phyloP scores from a whole-genome alignment of 2,888 invertebrate genomes.

The Leptinotarsa rubiginosa region DNA sequence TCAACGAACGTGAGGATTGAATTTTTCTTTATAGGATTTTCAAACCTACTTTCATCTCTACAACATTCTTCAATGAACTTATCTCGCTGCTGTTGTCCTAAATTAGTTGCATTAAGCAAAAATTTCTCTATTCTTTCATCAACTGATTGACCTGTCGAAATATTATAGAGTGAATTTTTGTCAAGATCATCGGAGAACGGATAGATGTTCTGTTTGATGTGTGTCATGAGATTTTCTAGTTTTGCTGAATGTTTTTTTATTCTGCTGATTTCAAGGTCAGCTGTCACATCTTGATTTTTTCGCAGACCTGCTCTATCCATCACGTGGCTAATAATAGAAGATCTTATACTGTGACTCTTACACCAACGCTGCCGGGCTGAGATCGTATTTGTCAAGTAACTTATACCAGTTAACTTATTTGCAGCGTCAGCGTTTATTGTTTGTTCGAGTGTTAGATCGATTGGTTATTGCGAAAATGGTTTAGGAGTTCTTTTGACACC shows the following conservation, averaged over 20 bases:
- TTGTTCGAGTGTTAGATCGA: conserved; percentile 47
- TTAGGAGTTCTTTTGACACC: conserved; percentile 41
- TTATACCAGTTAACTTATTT: conserved; percentile 47
- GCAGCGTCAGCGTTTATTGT: conserved; percentile 54
- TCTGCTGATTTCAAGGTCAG: conserved; percentile 37
- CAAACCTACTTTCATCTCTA: conserved; percentile 19
- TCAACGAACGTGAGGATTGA: conserved; percentile 21
- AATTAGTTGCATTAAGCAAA: conserved; percentile 20
- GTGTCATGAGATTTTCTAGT: conserved; percentile 26
- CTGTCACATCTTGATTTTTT: conserved; percentile 44
- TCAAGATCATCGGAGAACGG: conserved; percentile 38
- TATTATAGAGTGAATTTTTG: conserved; percentile 38
- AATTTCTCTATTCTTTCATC: conserved; percentile 19
- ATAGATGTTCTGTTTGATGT: conserved; percentile 30
- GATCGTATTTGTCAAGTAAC: conserved; percentile 34
- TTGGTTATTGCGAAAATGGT: conserved; percentile 34
- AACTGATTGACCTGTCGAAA: conserved; percentile 42
- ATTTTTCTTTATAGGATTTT: conserved; percentile 27
- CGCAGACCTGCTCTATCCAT: conserved; percentile 39
- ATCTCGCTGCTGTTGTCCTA: conserved; percentile 22
- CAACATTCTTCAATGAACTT: conserved; percentile 25
- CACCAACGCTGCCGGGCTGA: conserved; percentile 51
- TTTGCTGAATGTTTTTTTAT: conserved; percentile 25
- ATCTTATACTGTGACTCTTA: conserved; percentile 48
- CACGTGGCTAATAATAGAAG: conserved; percentile 45